Conservation (phyloP, 2,797 vertebrate genomes). For the Rhinoraja longicauda region DNA sequence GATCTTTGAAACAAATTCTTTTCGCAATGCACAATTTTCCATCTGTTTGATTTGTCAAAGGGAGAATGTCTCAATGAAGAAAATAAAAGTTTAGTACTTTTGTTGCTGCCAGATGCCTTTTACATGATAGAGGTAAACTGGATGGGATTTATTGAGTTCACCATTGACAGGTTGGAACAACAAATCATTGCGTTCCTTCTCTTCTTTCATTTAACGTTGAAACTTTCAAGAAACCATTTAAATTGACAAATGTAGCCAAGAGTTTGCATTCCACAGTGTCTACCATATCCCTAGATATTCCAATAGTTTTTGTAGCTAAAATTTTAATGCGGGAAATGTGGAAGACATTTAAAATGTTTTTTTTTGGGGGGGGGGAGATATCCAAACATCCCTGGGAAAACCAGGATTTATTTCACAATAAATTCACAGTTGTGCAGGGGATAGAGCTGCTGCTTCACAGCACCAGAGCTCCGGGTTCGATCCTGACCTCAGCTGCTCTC, state of each 20-base stretch:
- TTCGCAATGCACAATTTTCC: neutral
- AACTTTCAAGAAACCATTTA: neutral
- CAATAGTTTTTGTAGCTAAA: neutral
- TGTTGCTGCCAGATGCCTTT: neutral
- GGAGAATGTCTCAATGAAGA: neutral
- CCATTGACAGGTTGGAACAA: neutral
- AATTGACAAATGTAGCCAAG: neutral
- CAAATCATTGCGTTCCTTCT: neutral
- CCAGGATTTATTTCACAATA: no score
- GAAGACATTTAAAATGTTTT: neutral
- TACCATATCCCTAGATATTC: neutral
- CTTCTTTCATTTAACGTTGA: neutral
- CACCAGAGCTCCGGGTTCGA: no score
- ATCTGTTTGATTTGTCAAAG: neutral
- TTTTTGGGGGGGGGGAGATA: no score
- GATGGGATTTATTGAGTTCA: conserved; percentile 3
- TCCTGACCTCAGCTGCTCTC: no score
- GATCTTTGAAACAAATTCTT: neutral
- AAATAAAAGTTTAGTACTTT: neutral
- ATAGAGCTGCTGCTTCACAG: no score
- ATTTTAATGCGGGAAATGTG: no score
- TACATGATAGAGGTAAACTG: neutral
- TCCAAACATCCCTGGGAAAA: no score
- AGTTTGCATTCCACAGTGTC: neutral
- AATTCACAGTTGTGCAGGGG: no score